These are phyloP conservation scores for Catocala nupta DNA, from an alignment of 2,888 invertebrate genomes.

Conservation along the genomic window DNA sequence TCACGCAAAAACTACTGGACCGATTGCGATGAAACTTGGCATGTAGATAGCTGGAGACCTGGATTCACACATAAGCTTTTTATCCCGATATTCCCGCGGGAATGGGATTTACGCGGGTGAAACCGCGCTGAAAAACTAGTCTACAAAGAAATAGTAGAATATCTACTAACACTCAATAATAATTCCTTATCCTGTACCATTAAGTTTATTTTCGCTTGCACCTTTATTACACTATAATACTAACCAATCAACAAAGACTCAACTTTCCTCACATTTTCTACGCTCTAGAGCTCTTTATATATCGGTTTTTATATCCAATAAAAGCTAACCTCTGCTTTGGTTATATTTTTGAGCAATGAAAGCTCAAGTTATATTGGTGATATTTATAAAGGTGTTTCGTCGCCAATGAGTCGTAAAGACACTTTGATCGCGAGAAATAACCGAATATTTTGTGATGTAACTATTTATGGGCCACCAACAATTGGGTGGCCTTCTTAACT, in stretches of 20 bases:
- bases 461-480: neutral
- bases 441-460: slow-evolving; percentile 8
- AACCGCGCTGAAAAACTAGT: no score
- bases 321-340: neutral
- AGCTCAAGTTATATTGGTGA: neutral
- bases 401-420: slow-evolving; percentile 24
- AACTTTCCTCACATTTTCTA: neutral
- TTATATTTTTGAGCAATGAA: neutral
- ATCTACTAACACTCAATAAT: neutral
- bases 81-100: no score
- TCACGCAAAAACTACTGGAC: no score
- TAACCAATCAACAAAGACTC: slow-evolving; percentile 2
- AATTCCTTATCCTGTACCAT: neutral
- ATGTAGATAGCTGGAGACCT: no score
- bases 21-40: no score
- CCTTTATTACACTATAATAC: neutral
- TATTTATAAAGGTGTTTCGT: slow-evolving; percentile 19
- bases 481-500: neutral
- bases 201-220: neutral
- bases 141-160: no score
- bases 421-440: slow-evolving; percentile 25
- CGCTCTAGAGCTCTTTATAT: slow-evolving; percentile 2
- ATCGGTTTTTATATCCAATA: neutral
- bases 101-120: no score
- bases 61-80: no score